Conservation (phyloP, 2,888 invertebrate species). For the Hololepta plana region DNA sequence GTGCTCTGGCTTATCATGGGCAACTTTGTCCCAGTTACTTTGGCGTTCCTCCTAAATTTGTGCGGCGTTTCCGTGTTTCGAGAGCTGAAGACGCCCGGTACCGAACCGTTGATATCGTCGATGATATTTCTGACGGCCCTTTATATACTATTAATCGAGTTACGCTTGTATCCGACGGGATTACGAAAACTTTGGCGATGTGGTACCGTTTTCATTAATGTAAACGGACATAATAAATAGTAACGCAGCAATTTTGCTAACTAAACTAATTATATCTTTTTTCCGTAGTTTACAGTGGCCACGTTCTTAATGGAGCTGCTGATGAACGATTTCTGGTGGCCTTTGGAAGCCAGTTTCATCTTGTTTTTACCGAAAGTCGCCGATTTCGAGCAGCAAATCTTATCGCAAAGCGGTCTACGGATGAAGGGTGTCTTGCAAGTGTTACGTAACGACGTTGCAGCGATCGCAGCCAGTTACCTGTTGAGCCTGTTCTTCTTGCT, state of each 20-base stretch:
- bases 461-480: slow-evolving; percentile 16
- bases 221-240: no score
- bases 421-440: slow-evolving; percentile 12
- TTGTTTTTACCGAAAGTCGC: slow-evolving; percentile 14
- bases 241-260: neutral
- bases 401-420: slow-evolving; percentile 12
- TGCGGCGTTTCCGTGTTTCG: slow-evolving; percentile 19
- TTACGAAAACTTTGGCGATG: slow-evolving; percentile 16
- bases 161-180: slow-evolving; percentile 17
- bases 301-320: slow-evolving; percentile 21
- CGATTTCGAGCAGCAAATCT: slow-evolving; percentile 12
- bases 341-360: slow-evolving; percentile 17
- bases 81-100: slow-evolving; percentile 13
- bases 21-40: slow-evolving; percentile 16
- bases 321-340: slow-evolving; percentile 23
- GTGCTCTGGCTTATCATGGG: no score
- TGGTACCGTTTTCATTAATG: no score
- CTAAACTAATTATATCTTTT: slow-evolving; percentile 10
- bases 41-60: slow-evolving; percentile 17
- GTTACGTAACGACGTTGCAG: slow-evolving; percentile 13
- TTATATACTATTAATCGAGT: slow-evolving; percentile 19
- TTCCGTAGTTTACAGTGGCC: slow-evolving; percentile 17
- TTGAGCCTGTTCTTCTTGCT: slow-evolving; percentile 16
- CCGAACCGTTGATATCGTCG: slow-evolving; percentile 18
- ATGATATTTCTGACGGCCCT: slow-evolving; percentile 18